Conservation (phyloP, 2,113 vertebrate genomes). For the Macaca nemestrina region DNA sequence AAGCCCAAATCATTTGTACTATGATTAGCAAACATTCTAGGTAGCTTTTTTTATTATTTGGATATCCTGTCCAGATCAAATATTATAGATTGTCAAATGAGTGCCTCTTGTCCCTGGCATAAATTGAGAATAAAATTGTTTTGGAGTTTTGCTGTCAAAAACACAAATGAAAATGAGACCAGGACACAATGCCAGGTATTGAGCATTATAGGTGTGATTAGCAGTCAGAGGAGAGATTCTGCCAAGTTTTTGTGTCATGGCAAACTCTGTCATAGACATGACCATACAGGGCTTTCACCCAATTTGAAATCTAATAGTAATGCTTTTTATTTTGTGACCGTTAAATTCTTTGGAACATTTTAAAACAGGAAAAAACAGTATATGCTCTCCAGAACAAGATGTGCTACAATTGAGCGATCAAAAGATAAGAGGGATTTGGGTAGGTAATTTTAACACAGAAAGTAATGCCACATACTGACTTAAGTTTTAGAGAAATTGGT, state of each 20-base stretch:
- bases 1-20: background rate
- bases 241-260: background rate
- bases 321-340: slow-evolving; percentile 48
- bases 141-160: background rate
- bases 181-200: background rate
- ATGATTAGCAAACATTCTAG: background rate
- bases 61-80: background rate
- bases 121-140: background rate
- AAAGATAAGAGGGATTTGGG: slow-evolving; percentile 74
- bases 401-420: slow-evolving; percentile 67
- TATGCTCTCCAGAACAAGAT: slow-evolving; percentile 62
- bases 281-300: background rate
- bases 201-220: background rate
- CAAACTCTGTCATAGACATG: background rate
- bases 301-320: background rate
- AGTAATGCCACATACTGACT: slow-evolving; percentile 11
- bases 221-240: background rate
- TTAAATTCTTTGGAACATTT: slow-evolving; percentile 74
- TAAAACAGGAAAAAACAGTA: slow-evolving; percentile 72
- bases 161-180: background rate
- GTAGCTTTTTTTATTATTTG: background rate
- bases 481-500: slow-evolving; percentile 42
- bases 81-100: background rate
- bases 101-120: background rate
- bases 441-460: slow-evolving; percentile 68